Conservation (phyloP, 1,140 invertebrate species). For the Branchinecta lynchi region DNA sequence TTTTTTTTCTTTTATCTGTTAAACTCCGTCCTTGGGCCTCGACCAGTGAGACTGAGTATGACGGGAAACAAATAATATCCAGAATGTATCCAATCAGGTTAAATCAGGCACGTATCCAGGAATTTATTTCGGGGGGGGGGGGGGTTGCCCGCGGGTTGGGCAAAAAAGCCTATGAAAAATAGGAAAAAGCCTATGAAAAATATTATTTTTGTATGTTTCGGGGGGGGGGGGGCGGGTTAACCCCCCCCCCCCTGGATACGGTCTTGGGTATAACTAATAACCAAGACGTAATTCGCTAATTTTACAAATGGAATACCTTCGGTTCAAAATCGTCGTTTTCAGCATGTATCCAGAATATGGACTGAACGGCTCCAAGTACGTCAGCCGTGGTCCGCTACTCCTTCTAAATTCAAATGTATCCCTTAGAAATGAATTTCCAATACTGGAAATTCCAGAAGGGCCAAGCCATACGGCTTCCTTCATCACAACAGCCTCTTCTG, state of each 20-base stretch:
- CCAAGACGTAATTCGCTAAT: not conserved
- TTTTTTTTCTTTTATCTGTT: too few relatives aligned
- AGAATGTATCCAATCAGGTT: too few relatives aligned
- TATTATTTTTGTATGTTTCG: not conserved
- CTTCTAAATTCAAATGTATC: not conserved
- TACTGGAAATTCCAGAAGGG: not conserved
- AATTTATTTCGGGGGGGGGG: not conserved
- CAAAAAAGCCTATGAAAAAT: constrained; percentile 10
- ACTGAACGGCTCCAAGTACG: not conserved
- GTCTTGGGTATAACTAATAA: not conserved
- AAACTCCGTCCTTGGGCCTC: too few relatives aligned
- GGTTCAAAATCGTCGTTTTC: not conserved
- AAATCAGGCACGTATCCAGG: not conserved
- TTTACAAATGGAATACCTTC: not conserved
- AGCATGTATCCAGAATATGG: not conserved
- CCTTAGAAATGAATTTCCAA: not conserved
- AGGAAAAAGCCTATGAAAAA: not conserved
- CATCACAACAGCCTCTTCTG: not conserved
- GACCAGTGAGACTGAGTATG: too few relatives aligned
- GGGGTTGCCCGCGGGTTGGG: too few relatives aligned
- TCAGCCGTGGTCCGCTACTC: not conserved
- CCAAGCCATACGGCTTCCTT: not conserved
- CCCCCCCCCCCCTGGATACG: not conserved
- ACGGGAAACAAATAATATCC: too few relatives aligned
- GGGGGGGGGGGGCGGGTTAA: not conserved